These are phyloP conservation scores for Epistrophe eligans DNA, from an alignment of 2,888 invertebrate genomes.

Conservation along the genomic window DNA sequence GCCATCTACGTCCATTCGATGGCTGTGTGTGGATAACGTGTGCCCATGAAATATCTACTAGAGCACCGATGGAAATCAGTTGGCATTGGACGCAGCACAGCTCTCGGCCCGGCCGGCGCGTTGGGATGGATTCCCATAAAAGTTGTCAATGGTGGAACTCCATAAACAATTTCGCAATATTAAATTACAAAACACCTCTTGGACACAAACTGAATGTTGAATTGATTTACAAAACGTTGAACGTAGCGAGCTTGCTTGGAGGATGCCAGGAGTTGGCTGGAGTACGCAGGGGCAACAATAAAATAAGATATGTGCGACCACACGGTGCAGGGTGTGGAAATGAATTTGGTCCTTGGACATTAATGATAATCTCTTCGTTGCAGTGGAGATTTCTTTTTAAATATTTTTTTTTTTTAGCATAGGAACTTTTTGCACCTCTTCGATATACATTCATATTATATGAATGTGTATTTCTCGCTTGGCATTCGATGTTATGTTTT, in stretches of 20 bases:
- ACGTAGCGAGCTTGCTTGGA: slow-evolving; percentile 30
- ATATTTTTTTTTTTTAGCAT: slow-evolving; percentile 15
- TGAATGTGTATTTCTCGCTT: slow-evolving; percentile 23
- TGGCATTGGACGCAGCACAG: slow-evolving; percentile 73
- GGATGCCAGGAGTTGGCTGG: slow-evolving; percentile 3
- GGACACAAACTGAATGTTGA: slow-evolving; percentile 76
- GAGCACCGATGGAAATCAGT: slow-evolving; percentile 75
- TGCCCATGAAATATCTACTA: slow-evolving; percentile 76
- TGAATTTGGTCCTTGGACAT: slow-evolving; percentile 75
- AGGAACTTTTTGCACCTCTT: slow-evolving; percentile 12
- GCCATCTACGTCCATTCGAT: slow-evolving; percentile 23
- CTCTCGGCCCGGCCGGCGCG: slow-evolving; percentile 56
- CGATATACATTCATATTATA: neutral
- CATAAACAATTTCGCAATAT: slow-evolving; percentile 76
- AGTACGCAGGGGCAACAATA: slow-evolving; percentile 50
- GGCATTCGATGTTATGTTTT: slow-evolving; percentile 43
- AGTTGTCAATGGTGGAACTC: slow-evolving; percentile 76
- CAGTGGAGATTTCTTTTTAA: slow-evolving; percentile 42
- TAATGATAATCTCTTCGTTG: slow-evolving; percentile 71
- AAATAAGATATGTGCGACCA: slow-evolving; percentile 75
- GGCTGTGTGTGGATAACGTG: slow-evolving; percentile 69
- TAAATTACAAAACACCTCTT: slow-evolving; percentile 76
- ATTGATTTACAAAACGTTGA: slow-evolving; percentile 75
- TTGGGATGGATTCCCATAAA: slow-evolving; percentile 78
- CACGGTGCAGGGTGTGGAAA: slow-evolving; percentile 75